Conservation (phyloP, 2,113 vertebrate species). For the Candoia aspera region DNA sequence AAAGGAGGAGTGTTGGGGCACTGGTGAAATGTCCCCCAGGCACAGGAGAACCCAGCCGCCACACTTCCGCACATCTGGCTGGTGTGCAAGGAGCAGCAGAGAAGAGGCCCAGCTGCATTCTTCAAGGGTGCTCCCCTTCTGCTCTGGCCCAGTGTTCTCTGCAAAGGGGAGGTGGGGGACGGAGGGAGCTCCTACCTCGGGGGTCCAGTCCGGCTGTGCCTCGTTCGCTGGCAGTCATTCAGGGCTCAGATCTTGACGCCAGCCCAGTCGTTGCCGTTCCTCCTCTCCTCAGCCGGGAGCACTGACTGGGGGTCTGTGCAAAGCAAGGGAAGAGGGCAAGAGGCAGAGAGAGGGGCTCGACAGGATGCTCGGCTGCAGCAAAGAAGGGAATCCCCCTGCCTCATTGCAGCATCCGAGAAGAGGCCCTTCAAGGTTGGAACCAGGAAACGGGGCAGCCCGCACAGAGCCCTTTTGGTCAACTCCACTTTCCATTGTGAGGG, state of each 20-base stretch:
- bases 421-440: too few relatives aligned
- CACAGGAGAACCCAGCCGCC: too few relatives aligned
- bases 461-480: background rate
- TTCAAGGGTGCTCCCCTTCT: background rate
- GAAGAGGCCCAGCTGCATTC: too few relatives aligned
- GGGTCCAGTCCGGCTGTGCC: background rate
- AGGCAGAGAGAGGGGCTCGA: background rate
- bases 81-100: too few relatives aligned
- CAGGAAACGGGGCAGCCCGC: too few relatives aligned
- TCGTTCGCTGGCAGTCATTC: background rate
- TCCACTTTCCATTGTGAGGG: background rate
- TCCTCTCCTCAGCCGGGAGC: constrained; percentile 14
- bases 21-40: background rate
- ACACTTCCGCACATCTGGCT: too few relatives aligned
- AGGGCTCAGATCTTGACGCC: constrained; percentile 27
- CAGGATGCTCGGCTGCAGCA: background rate
- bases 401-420: background rate
- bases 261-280: constrained; percentile 4
- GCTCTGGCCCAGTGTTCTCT: background rate
- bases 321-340: background rate
- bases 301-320: background rate
- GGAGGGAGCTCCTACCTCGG: background rate
- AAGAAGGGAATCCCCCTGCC: background rate
- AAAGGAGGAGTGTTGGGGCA: background rate
- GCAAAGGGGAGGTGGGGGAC: background rate